phyloP scores from a whole-genome alignment of 2,113 vertebrate species.

The Oreamnos americanus region DNA sequence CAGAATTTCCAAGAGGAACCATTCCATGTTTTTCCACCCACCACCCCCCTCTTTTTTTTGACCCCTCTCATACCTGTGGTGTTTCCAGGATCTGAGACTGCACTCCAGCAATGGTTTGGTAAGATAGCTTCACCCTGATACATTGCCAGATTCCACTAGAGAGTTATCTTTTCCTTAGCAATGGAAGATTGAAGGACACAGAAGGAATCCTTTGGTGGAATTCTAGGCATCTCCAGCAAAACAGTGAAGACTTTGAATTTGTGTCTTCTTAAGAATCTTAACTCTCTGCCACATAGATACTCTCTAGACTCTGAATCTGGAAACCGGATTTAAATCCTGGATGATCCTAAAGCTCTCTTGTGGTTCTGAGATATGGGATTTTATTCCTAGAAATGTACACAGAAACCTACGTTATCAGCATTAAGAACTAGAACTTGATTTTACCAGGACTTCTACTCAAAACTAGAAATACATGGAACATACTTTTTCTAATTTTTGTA shows the following conservation, averaged over 20 bases:
- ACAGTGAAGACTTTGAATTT: not conserved
- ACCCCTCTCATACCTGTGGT: rapidly evolving
- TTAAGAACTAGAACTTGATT: not conserved
- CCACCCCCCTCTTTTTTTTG: not conserved
- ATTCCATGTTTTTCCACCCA: not conserved
- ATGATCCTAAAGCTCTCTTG: not conserved
- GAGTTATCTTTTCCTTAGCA: not conserved
- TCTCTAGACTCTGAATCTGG: not conserved
- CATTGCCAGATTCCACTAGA: not conserved
- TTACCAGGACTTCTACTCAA: not conserved
- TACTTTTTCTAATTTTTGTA: not conserved
- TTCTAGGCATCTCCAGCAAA: not conserved
- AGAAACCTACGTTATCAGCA: not conserved
- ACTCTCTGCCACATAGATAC: not conserved
- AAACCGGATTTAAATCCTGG: not conserved
- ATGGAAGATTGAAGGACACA: not conserved
- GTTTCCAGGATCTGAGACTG: not conserved
- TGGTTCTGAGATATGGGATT: not conserved
- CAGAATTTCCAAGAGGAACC: not conserved
- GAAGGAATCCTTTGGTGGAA: not conserved
- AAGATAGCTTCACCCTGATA: not conserved
- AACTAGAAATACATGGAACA: not conserved
- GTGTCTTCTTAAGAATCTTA: not conserved
- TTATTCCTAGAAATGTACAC: not conserved
- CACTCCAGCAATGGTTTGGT: not conserved